A percentile compares a stretch with the other conserved stretches of the same genome.
Evolutionary conservation across 1,140 invertebrate genomes (phyloP).

Genomic region (Eubasilissa regina): DNA sequence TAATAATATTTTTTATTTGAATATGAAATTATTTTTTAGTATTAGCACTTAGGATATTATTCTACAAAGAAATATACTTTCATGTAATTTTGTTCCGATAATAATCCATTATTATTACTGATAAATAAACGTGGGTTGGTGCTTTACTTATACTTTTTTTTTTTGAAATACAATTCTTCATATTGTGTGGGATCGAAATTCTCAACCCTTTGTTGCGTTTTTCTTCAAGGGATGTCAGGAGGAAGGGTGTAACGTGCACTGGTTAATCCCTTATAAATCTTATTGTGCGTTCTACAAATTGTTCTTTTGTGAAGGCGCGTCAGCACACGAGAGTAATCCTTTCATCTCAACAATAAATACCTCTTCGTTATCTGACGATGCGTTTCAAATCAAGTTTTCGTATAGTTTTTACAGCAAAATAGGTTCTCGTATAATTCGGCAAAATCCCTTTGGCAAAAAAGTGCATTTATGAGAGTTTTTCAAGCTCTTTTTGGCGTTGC

Average conservation of each 20-base stretch:
- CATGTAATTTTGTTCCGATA: no score
- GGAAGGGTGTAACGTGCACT: conserved; percentile 1
- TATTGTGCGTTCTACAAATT: conserved; percentile 8
- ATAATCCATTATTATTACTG: no score
- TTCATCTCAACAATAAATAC: background rate
- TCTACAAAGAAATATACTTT: no score
- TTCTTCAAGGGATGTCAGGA: background rate
- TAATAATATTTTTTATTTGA: no score
- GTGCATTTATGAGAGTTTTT: background rate
- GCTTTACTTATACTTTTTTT: background rate
- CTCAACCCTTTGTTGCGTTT: background rate
- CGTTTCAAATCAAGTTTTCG: no score
- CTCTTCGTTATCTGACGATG: no score
- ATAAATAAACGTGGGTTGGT: no score
- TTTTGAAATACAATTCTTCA: conserved; percentile 13
- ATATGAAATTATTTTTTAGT: no score
- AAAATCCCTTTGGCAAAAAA: background rate
- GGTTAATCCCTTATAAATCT: conserved; percentile 1
- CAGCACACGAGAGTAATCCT: background rate
- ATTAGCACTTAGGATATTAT: no score
- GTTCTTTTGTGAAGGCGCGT: conserved; percentile 10
- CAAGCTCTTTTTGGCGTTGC: background rate
- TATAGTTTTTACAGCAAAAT: no score
- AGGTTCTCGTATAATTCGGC: background rate
- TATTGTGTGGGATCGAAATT: background rate